Percentiles rank a stretch among this genome's conserved stretches.
phyloP scores from a whole-genome alignment of 92 coral and sea anemone species.

The Phymanthus crucifer region DNA sequence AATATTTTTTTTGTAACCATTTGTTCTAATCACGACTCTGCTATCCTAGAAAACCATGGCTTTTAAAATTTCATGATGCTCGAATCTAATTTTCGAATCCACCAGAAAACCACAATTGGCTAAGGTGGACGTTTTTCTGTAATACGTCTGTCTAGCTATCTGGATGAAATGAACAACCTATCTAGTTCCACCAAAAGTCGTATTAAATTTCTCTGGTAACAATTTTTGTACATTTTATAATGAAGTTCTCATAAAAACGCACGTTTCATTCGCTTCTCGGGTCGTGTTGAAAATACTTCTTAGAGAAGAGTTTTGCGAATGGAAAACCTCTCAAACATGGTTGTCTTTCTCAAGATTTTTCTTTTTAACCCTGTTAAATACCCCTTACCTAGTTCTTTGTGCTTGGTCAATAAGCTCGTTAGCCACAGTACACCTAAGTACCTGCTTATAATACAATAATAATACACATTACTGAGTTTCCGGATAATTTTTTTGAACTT shows the following conservation, averaged over 20 bases:
- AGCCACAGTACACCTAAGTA: neutral
- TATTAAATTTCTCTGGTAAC: neutral
- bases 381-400: neutral
- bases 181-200: neutral
- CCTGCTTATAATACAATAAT: neutral
- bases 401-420: neutral
- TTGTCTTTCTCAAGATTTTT: neutral
- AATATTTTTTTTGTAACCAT: neutral
- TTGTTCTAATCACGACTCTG: neutral
- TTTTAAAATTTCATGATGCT: neutral
- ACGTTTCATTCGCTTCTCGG: neutral
- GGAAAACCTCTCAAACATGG: neutral
- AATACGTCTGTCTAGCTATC: neutral
- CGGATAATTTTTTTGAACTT: neutral
- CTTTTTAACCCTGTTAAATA: neutral
- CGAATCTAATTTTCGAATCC: neutral
- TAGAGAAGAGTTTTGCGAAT: neutral
- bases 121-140: neutral
- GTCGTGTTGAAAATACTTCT: neutral
- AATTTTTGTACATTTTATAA: neutral
- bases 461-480: neutral
- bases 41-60: neutral
- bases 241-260: neutral
- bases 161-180: neutral
- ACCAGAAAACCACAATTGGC: neutral